Conservation (phyloP, 2,797 vertebrate genomes). For the Leuciscus waleckii region DNA sequence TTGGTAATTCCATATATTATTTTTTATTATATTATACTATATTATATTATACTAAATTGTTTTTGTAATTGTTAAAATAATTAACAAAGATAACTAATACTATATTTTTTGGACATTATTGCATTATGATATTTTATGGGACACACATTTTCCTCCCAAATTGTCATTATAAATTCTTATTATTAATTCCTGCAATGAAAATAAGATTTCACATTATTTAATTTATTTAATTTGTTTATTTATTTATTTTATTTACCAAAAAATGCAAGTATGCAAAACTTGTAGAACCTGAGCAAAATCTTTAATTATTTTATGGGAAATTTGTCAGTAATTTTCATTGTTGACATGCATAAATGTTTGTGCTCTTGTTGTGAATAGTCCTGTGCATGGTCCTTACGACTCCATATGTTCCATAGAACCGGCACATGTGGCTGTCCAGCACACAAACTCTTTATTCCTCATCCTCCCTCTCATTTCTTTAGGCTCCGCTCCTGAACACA, state of each 20-base stretch:
- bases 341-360: not conserved
- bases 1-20: not conserved
- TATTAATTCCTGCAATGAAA: not conserved
- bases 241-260: not conserved
- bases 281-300: not conserved
- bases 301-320: not conserved
- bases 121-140: not conserved
- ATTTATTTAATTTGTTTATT: not conserved
- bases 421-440: not conserved
- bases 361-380: not conserved
- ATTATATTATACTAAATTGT: too few species aligned
- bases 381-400: not conserved
- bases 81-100: too few species aligned
- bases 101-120: not conserved
- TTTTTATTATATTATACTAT: too few species aligned
- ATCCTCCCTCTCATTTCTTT: not conserved
- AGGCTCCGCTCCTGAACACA: slow-evolving; percentile 20
- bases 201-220: not conserved
- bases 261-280: not conserved
- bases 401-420: not conserved
- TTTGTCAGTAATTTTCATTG: too few species aligned
- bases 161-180: not conserved
- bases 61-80: too few species aligned
- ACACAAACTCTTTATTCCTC: not conserved
- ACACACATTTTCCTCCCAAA: too few species aligned